Percentiles rank a stretch among this genome's conserved stretches.
phyloP scores from a whole-genome alignment of 2,888 invertebrate genomes.

The Acleris holmiana region DNA sequence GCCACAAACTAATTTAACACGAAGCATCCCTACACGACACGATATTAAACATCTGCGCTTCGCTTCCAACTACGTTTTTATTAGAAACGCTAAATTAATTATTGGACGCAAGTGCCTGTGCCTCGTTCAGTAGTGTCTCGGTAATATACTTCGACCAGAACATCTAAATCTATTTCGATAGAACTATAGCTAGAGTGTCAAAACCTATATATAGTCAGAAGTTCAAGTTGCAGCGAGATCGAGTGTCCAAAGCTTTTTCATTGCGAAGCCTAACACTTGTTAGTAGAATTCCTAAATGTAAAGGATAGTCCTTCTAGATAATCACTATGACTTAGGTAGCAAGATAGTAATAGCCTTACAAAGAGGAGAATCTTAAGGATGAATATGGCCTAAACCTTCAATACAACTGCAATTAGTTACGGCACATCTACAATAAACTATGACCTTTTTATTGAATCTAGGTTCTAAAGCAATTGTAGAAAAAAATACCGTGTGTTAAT shows the following conservation, averaged over 20 bases:
- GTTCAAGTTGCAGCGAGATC: conserved; percentile 72
- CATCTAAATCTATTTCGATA: conserved; percentile 37
- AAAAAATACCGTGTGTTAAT: conserved; percentile 31
- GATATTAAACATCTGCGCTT: conserved; percentile 66
- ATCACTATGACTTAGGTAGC: conserved; percentile 78
- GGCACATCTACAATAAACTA: conserved; percentile 47
- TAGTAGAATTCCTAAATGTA: conserved; percentile 61
- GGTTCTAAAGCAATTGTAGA: conserved; percentile 19
- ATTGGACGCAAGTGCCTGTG: conserved; percentile 70
- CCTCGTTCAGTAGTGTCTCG: conserved; percentile 46
- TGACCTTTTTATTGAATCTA: conserved; percentile 20
- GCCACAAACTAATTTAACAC: conserved; percentile 80
- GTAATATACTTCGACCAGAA: conserved; percentile 40
- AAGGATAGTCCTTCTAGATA: conserved; percentile 60
- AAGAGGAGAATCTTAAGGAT: conserved; percentile 65
- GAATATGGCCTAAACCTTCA: conserved; percentile 48
- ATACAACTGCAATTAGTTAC: conserved; percentile 58
- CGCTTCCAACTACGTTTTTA: conserved; percentile 50
- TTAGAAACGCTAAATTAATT: conserved; percentile 56
- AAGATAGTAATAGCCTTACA: conserved; percentile 66
- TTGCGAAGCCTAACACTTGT: conserved; percentile 60
- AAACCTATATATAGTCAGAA: conserved; percentile 59
- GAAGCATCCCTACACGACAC: conserved; percentile 67
- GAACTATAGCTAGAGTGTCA: conserved; percentile 61
- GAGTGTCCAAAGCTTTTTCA: conserved; percentile 68